These are phyloP conservation scores for Columba janthina DNA, from an alignment of 2,113 vertebrate species.

Conservation along the genomic window DNA sequence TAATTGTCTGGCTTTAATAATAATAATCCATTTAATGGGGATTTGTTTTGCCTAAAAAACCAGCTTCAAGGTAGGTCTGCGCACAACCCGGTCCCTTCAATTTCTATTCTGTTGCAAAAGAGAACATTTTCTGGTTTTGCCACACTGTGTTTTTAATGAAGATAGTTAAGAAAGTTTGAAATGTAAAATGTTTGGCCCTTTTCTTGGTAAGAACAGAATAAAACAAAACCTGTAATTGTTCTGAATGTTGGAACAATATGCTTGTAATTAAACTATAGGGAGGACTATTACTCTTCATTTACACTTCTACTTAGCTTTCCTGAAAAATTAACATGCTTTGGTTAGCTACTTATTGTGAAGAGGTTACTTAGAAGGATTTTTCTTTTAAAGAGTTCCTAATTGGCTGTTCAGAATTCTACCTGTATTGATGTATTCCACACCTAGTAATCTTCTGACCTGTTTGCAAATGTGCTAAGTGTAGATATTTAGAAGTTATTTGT, in stretches of 20 bases:
- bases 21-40: not conserved
- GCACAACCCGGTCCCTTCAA: not conserved
- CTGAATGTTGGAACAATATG: not conserved
- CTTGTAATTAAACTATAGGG: conserved; percentile 50
- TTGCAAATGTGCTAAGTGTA: not conserved
- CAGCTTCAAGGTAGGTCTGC: not conserved
- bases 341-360: conserved; percentile 80
- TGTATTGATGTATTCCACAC: not conserved
- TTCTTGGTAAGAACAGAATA: not conserved
- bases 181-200: not conserved
- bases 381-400: not conserved
- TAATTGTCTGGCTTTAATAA: not conserved
- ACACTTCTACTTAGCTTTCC: conserved; percentile 76
- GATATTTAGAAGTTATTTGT: not conserved
- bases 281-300: conserved; percentile 57
- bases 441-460: not conserved
- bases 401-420: not conserved
- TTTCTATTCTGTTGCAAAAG: not conserved
- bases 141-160: not conserved
- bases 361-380: conserved; percentile 45
- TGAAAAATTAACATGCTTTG: conserved; percentile 78
- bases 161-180: not conserved
- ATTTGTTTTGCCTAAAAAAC: not conserved
- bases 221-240: not conserved
- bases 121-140: not conserved